phyloP scores from a whole-genome alignment of 2,797 vertebrate species.

The Hippocampus kuda region DNA sequence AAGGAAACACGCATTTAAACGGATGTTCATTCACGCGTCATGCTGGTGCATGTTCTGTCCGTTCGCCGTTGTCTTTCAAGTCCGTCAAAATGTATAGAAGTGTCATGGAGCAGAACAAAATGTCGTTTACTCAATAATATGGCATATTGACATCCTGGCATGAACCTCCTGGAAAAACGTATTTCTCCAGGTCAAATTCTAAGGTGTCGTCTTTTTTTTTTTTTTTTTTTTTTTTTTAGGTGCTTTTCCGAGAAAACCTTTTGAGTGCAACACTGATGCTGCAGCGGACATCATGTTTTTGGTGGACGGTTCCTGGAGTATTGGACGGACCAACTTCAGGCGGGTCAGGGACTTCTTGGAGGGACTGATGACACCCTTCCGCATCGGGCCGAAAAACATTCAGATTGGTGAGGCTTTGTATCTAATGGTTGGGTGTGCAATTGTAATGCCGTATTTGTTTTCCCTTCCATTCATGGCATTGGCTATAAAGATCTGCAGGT shows the following conservation, averaged over 20 bases:
- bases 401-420: slow-evolving; percentile 76
- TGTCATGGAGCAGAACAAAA: not conserved
- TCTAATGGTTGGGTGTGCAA: not conserved
- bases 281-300: slow-evolving; percentile 75
- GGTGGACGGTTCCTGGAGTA: slow-evolving; percentile 95
- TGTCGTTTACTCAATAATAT: not conserved
- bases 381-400: slow-evolving; percentile 71
- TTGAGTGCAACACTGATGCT: slow-evolving; percentile 65
- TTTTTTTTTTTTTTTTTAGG: slow-evolving; percentile 18
- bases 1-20: slow-evolving; percentile 10
- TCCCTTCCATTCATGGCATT: not conserved
- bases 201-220: not conserved
- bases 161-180: not conserved
- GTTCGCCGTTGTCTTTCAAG: not conserved
- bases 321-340: slow-evolving; percentile 84
- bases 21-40: slow-evolving; percentile 4
- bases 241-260: slow-evolving; percentile 58
- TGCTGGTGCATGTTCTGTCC: slow-evolving; percentile 14
- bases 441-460: not conserved
- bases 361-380: slow-evolving; percentile 76
- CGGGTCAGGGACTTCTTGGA: slow-evolving; percentile 85
- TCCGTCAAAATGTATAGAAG: not conserved
- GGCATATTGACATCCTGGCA: not conserved
- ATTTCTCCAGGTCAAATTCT: not conserved
- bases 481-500: not conserved